Evolutionary conservation across 2,888 invertebrate species (phyloP), one percentile per base, ranked within the genome.

Genomic region (Leptopilina drosophilae): DNA sequence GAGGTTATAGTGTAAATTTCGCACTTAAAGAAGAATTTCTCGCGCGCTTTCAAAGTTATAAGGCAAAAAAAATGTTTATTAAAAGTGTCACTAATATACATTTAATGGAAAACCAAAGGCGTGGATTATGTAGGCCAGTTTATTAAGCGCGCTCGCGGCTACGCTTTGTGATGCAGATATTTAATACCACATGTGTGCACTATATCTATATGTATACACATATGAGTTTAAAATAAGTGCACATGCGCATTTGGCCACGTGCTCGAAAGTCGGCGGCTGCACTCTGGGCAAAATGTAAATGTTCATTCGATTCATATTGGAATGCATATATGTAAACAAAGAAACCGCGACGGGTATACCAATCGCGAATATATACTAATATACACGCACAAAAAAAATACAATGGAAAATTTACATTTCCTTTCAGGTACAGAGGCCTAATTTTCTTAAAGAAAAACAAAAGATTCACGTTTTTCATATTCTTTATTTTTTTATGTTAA

Each of bases 101-200:
- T 80, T 78, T 78, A 77, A 76, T 77, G 79, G 83, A 81, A 81
- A 77, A 62, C 82, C 73, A 81, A 82, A 82, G 83, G 82, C 82
- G 84, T 81, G 86, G 84, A 67, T 84, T 87, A 88, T 85, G 85
- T 88, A 87, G 88, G 88, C 84, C 87, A 88, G 82, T 82, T 26
- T 49, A 79, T 49, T 49, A 49, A 49, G 12, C 12, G 12, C 82
- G 86, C 42, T 42, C 42, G 6, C 85, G 86, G 85, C 82, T 49
- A 81, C 67, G 82, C 87, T 87, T 85, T 87, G 83, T 84, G 82
- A 87, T 87, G 87, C 82, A 85, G 85, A 87, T 87, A 85, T 49
- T 9, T 49, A 12, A 49, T 49, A 42, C 42, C 42, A 42, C 42
- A 42, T 33, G 33, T 33, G 33, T 33, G 33, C 42, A 42, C 42